Conservation (phyloP, 2,888 invertebrate genomes). For the Escarpia spicata region DNA sequence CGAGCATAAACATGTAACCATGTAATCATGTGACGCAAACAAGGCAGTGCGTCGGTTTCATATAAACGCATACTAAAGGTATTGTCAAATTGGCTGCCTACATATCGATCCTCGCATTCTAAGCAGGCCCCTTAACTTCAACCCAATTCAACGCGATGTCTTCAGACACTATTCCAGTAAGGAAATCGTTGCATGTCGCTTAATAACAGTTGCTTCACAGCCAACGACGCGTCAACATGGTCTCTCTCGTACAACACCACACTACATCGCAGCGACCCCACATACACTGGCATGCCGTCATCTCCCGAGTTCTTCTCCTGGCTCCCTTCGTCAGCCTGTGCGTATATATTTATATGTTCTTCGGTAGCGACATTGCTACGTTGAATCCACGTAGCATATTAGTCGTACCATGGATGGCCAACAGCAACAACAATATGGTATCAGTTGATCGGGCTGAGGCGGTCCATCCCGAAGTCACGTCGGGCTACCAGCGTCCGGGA, state of each 20-base stretch:
- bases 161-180: not conserved
- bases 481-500: not conserved
- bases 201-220: not conserved
- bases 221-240: not conserved
- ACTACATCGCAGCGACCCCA: not conserved
- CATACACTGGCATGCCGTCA: not conserved
- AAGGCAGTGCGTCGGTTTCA: not conserved
- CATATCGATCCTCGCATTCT: not conserved
- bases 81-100: not conserved
- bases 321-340: not conserved
- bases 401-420: not conserved
- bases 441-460: not conserved
- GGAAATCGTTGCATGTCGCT: not conserved
- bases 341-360: not conserved
- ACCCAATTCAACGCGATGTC: not conserved
- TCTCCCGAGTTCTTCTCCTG: not conserved
- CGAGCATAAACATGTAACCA: too few relatives aligned
- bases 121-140: not conserved
- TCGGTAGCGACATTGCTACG: not conserved
- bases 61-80: not conserved
- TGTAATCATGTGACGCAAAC: too few relatives aligned
- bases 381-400: not conserved
- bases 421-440: not conserved
- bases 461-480: not conserved
- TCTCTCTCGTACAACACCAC: not conserved